These are phyloP conservation scores for Heliconius melpomene DNA, from an alignment of 1,140 invertebrate species.

Conservation along the genomic window DNA sequence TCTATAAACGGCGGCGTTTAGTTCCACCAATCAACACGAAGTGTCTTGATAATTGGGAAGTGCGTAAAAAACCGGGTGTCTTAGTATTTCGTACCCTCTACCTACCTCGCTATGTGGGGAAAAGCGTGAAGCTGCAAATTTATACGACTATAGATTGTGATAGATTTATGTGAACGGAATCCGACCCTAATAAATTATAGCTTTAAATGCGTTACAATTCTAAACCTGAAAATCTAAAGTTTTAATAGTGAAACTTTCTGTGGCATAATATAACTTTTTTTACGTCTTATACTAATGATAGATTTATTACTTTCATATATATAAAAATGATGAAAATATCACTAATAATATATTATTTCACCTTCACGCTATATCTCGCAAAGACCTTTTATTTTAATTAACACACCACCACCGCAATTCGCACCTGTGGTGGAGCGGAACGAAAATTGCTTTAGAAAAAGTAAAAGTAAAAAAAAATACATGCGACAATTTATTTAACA, in stretches of 20 bases:
- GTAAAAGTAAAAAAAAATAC: too few relatives aligned
- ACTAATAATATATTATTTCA: too few relatives aligned
- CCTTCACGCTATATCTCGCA: too few relatives aligned
- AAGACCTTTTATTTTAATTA: too few relatives aligned
- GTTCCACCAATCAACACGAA: background rate
- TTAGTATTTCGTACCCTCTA: background rate
- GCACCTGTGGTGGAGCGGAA: too few relatives aligned
- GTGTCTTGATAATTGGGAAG: too few relatives aligned
- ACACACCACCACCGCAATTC: too few relatives aligned
- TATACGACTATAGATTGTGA: background rate
- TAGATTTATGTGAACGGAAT: background rate
- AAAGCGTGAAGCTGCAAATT: background rate
- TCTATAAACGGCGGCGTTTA: background rate
- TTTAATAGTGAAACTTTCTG: slow-evolving; percentile 23
- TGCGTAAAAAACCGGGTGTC: background rate
- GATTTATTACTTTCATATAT: background rate
- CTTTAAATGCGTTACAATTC: background rate
- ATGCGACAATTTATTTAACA: too few relatives aligned
- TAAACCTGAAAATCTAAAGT: slow-evolving; percentile 3
- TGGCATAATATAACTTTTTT: background rate
- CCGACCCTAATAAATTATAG: slow-evolving; percentile 3
- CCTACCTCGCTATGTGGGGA: background rate
- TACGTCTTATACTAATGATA: background rate
- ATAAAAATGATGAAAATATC: too few relatives aligned
- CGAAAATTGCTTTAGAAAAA: too few relatives aligned